Evolutionary conservation across 2,888 invertebrate species (phyloP).

Genomic region (Conchocele bisecta): DNA sequence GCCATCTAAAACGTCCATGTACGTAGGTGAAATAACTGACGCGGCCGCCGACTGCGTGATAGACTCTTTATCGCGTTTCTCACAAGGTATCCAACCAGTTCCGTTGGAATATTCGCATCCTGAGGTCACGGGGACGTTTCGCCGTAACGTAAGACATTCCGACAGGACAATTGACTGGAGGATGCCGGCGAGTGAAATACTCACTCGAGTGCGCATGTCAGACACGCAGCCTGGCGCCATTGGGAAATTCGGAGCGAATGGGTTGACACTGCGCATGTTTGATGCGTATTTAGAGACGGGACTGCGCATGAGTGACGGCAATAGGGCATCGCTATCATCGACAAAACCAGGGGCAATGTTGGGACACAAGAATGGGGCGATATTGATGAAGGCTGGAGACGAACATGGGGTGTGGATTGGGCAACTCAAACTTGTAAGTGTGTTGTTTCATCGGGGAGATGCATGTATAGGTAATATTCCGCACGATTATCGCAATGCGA

Average conservation of each 20-base stretch:
- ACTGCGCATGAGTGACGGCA: neutral
- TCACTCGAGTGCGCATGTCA: slow-evolving; percentile 1
- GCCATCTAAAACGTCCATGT: slow-evolving; percentile 37
- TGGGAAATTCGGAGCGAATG: neutral
- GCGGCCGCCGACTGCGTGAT: neutral
- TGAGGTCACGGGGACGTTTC: neutral
- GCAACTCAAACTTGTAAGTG: slow-evolving; percentile 46
- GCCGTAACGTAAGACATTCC: neutral
- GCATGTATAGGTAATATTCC: too few species aligned
- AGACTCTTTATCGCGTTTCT: neutral
- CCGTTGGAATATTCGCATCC: slow-evolving; percentile 10
- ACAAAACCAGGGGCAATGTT: slow-evolving; percentile 30
- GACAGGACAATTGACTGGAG: slow-evolving; percentile 6
- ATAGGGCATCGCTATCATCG: neutral
- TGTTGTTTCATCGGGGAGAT: too few species aligned
- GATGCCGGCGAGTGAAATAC: slow-evolving; percentile 9
- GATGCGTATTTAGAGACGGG: slow-evolving; percentile 9
- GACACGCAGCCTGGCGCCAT: slow-evolving; percentile 11
- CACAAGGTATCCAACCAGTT: neutral
- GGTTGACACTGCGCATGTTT: neutral
- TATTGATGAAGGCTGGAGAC: slow-evolving; percentile 39
- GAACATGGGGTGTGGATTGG: slow-evolving; percentile 49
- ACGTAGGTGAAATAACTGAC: slow-evolving; percentile 6
- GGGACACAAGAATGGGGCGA: slow-evolving; percentile 28
- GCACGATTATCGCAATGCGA: too few species aligned